Percentiles rank a stretch among this genome's conserved stretches.
phyloP scores from a whole-genome alignment of 2,888 invertebrate genomes.

The Diarsia dahlii region DNA sequence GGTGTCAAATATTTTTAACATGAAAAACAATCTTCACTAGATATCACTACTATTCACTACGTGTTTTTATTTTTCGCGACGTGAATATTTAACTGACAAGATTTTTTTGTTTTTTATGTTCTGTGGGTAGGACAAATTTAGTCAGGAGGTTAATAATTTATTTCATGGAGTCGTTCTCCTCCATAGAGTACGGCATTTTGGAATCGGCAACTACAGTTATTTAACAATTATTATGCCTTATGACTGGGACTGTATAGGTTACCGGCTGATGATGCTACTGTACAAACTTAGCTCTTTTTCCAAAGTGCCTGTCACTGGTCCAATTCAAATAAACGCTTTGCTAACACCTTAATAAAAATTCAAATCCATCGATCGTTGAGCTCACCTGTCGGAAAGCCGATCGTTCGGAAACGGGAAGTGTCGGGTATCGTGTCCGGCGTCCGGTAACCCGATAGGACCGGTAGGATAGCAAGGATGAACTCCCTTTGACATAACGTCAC shows the following conservation, averaged over 20 bases:
- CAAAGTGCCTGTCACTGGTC: not conserved
- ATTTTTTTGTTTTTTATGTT: too few species aligned
- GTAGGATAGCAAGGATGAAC: constrained; percentile 74
- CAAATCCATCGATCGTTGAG: constrained; percentile 64
- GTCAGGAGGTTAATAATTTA: too few species aligned
- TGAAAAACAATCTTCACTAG: too few species aligned
- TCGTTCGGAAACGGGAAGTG: constrained; percentile 89
- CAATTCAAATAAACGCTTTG: too few species aligned
- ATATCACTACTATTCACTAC: too few species aligned
- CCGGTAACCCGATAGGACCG: constrained; percentile 79
- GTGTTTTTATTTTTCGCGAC: too few species aligned
- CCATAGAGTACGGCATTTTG: not conserved
- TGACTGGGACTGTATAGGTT: not conserved
- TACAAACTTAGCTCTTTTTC: too few species aligned
- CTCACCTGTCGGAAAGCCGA: constrained; percentile 86
- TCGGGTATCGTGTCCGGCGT: constrained; percentile 80
- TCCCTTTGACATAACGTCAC: constrained; percentile 65
- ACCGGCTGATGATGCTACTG: too few species aligned
- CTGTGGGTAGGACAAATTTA: too few species aligned
- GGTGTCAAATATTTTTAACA: too few species aligned
- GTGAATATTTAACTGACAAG: too few species aligned
- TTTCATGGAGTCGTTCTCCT: not conserved
- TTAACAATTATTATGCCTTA: not conserved
- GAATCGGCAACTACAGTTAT: not conserved
- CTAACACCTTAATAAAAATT: constrained; percentile 43